phyloP scores from a whole-genome alignment of 2,888 invertebrate genomes.

The Dryadula phaetusa region DNA sequence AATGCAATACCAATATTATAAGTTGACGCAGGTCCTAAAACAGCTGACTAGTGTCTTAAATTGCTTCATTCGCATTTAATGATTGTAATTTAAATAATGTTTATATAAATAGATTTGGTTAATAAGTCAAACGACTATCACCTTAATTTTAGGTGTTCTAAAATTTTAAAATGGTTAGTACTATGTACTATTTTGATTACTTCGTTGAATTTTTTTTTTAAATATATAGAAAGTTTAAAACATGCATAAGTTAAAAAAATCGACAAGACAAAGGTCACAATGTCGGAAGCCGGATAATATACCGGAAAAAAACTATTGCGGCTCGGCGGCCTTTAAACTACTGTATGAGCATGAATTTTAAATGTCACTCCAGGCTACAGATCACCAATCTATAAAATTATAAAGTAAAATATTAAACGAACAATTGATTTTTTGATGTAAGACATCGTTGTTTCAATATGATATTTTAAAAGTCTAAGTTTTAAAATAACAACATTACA shows the following conservation, averaged over 20 bases:
- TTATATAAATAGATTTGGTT: no score
- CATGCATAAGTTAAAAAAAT: constrained; percentile 5
- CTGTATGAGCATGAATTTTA: constrained; percentile 14
- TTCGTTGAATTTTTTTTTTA: no score
- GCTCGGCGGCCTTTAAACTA: constrained; percentile 20
- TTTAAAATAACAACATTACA: no score
- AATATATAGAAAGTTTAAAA: neutral
- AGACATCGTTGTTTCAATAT: neutral
- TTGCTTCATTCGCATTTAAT: neutral
- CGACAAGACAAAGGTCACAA: constrained; percentile 30
- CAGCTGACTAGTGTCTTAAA: constrained; percentile 7
- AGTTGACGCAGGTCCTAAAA: neutral
- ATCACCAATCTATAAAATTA: neutral
- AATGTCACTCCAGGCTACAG: neutral
- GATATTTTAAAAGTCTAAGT: neutral
- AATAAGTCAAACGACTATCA: no score
- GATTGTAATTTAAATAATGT: neutral
- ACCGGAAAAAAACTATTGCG: constrained; percentile 29
- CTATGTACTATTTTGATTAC: neutral
- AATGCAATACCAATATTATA: neutral
- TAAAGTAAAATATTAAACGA: neutral
- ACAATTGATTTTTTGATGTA: neutral
- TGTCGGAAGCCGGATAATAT: constrained; percentile 35
- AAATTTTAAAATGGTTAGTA: no score
- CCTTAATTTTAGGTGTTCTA: no score